Evolutionary conservation across 2,888 invertebrate species (phyloP).

Genomic region (Hypolimnas misippus): DNA sequence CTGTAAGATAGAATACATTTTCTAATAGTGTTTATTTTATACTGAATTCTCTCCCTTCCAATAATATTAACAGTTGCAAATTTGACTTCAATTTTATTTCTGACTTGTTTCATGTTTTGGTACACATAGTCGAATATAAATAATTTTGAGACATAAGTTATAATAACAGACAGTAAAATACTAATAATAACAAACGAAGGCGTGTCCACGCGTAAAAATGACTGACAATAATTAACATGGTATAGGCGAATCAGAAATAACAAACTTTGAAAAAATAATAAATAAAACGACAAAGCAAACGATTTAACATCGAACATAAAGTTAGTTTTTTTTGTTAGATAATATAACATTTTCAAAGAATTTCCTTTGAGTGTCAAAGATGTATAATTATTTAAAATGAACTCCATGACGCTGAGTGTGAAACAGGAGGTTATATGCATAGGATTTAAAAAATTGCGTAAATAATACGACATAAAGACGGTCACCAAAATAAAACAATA

Average conservation of each 20-base stretch:
- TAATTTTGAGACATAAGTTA: constrained; percentile 6
- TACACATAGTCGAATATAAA: constrained; percentile 14
- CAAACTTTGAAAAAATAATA: neutral
- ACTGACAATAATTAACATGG: neutral
- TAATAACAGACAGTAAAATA: neutral
- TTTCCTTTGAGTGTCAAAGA: neutral
- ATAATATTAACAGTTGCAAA: constrained; percentile 2
- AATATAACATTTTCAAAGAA: constrained; percentile 1
- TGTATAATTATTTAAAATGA: constrained; percentile 1
- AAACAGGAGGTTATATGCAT: too few relatives aligned
- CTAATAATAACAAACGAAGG: neutral
- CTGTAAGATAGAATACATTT: constrained; percentile 5
- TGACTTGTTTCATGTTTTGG: constrained; percentile 6
- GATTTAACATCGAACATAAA: neutral
- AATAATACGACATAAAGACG: neutral
- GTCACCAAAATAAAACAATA: too few relatives aligned
- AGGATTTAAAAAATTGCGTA: neutral
- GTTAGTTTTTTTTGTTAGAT: neutral
- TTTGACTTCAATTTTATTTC: constrained; percentile 14
- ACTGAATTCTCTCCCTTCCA: constrained; percentile 11
- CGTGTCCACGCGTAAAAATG: neutral
- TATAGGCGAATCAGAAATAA: neutral
- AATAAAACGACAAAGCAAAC: too few relatives aligned
- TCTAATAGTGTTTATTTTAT: constrained; percentile 14
- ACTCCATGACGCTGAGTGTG: too few relatives aligned